These are phyloP conservation scores for Eupithecia abbreviata DNA, from an alignment of 2,888 invertebrate species.

Conservation along the genomic window DNA sequence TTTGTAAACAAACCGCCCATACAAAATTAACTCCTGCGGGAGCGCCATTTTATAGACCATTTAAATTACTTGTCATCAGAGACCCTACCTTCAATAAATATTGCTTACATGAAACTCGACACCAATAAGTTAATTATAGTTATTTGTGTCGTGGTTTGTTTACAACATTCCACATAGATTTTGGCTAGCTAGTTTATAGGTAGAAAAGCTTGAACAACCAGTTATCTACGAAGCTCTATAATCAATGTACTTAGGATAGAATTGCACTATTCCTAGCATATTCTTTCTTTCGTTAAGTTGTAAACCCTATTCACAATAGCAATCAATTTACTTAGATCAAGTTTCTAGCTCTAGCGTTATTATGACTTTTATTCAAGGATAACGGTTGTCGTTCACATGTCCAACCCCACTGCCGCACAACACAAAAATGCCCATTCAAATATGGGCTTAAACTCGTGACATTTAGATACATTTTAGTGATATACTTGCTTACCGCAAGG, in stretches of 20 bases:
- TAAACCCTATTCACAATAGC: neutral
- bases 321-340: neutral
- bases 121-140: neutral
- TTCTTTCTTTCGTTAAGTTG: neutral
- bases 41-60: neutral
- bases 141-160: neutral
- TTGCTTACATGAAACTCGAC: neutral
- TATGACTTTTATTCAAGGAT: neutral
- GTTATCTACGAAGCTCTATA: neutral
- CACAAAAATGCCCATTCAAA: neutral
- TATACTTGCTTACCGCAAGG: neutral
- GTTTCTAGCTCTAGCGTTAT: neutral
- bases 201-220: neutral
- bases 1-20: neutral
- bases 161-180: neutral
- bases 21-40: no score
- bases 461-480: neutral
- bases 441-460: neutral
- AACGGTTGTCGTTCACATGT: neutral
- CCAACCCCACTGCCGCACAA: neutral
- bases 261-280: neutral
- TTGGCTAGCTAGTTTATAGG: neutral
- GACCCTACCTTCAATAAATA: neutral
- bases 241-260: neutral
- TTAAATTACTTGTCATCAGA: neutral